Base-by-base conservation (phyloP, 1,140 invertebrate species). In the Nasonia longicornis region DNA sequence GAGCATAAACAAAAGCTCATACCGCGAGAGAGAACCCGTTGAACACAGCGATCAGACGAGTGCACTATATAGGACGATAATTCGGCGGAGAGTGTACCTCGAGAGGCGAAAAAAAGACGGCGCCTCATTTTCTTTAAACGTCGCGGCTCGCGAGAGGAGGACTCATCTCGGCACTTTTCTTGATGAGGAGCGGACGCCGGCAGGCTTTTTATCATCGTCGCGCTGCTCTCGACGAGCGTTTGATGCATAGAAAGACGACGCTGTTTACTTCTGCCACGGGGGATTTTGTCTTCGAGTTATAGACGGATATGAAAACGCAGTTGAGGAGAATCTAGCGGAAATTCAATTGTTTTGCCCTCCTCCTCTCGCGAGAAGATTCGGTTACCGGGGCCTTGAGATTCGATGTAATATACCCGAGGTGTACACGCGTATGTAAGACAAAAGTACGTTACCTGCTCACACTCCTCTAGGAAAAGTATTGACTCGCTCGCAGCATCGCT, bases 151-250 rank as follows among this genome's bases (percentile, higher is more conserved):
- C 64, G 64, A 67, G 26, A 29, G 35, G 67, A 70, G 31, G 67
- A 35, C 67, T 70, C 67, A 70, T 63, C 58, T n/a, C 69, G 69
- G 69, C 69, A 73, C 71, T 74, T 74, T 74, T 31, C 72, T 35
- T 74, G 72, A 74, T 74, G 72, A 74, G 72, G 4, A 45, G 48
- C 35, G 48, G 4, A 26, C 42, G 38, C 35, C 38, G 38, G 4
- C 70, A 29, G 70, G 35, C 70, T 45, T 72, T 72, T 72, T 72
- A 42, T 72, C 16, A 72, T 48, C 7, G 42, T 35, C 14, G 16
- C 26, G 64, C 64, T 29, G 22, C 20, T 12, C 31, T 0, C 67
- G 67, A 69, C 3, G 42, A 48, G 70, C 35, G 12, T 38, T 35
- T 38, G 38, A 48, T 70, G 4, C 31, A 70, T 22, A 20, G 8